Evolutionary conservation across 2,888 invertebrate species (phyloP).

Genomic region (Napeogenes inachia): DNA sequence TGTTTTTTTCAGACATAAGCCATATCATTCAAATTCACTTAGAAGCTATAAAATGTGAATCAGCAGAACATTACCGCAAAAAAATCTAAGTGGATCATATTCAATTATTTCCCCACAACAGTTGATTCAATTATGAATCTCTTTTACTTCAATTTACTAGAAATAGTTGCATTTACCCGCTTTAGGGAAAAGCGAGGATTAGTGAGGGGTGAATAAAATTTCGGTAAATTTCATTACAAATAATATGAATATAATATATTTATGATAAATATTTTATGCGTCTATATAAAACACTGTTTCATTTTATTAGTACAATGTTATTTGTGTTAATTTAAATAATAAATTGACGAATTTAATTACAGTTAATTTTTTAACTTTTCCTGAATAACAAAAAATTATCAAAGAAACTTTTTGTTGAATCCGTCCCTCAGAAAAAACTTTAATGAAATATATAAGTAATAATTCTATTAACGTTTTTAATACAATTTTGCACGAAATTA

Average conservation of each 20-base stretch:
- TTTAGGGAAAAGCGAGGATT: constrained; percentile 34
- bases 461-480: too few relatives aligned
- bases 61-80: constrained; percentile 35
- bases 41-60: constrained; percentile 3
- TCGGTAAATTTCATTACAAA: constrained; percentile 36
- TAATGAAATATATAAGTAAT: too few relatives aligned
- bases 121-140: constrained; percentile 65
- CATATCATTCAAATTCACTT: neutral
- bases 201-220: constrained; percentile 38
- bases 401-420: too few relatives aligned
- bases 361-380: too few relatives aligned
- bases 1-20: neutral
- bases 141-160: constrained; percentile 56
- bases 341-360: too few relatives aligned
- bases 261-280: neutral
- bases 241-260: constrained; percentile 28
- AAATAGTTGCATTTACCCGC: constrained; percentile 33
- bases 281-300: constrained; percentile 41
- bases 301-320: too few relatives aligned
- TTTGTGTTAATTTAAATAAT: too few relatives aligned
- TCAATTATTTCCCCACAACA: constrained; percentile 51
- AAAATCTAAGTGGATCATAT: constrained; percentile 57
- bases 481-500: too few relatives aligned
- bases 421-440: too few relatives aligned
- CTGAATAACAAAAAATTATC: too few relatives aligned